Conservation (phyloP, 2,113 vertebrate species). For the Sorex fumeus region DNA sequence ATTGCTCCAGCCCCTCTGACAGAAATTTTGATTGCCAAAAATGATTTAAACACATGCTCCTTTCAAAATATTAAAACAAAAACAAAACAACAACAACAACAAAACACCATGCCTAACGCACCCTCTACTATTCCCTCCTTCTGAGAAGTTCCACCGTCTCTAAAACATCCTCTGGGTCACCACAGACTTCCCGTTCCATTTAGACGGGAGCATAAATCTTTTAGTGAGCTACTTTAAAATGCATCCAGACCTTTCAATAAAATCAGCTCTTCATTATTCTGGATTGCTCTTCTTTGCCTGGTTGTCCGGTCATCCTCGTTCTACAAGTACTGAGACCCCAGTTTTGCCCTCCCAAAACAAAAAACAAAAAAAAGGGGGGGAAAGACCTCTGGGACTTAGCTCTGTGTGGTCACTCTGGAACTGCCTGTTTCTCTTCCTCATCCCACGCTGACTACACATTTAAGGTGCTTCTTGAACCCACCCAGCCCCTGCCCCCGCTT, state of each 20-base stretch:
- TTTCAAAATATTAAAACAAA: conserved; percentile 7
- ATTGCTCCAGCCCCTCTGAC: too few species aligned
- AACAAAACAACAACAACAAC: not conserved
- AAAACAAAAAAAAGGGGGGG: not conserved
- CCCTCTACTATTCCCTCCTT: not conserved
- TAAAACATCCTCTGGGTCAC: conserved; percentile 1
- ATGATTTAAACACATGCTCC: conserved; percentile 48
- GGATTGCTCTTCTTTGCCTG: not conserved
- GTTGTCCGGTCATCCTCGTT: conserved; percentile 2
- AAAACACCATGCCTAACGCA: not conserved
- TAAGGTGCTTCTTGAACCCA: conserved; percentile 1
- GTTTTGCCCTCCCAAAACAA: not conserved
- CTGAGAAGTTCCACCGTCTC: conserved; percentile 35
- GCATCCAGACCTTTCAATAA: conserved; percentile 2
- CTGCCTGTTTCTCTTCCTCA: not conserved
- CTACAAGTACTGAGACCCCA: not conserved
- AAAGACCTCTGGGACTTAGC: not conserved
- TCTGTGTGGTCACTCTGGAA: too few species aligned
- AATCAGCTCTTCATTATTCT: conserved; percentile 32
- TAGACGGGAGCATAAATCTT: conserved; percentile 37
- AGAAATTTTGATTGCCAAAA: conserved; percentile 6
- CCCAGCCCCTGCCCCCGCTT: not conserved
- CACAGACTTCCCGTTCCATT: conserved; percentile 37
- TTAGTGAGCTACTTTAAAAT: conserved; percentile 41
- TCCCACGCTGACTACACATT: not conserved